Base-by-base conservation (phyloP, 2,888 invertebrate genomes). In the Hirtodrosophila confusa region DNA sequence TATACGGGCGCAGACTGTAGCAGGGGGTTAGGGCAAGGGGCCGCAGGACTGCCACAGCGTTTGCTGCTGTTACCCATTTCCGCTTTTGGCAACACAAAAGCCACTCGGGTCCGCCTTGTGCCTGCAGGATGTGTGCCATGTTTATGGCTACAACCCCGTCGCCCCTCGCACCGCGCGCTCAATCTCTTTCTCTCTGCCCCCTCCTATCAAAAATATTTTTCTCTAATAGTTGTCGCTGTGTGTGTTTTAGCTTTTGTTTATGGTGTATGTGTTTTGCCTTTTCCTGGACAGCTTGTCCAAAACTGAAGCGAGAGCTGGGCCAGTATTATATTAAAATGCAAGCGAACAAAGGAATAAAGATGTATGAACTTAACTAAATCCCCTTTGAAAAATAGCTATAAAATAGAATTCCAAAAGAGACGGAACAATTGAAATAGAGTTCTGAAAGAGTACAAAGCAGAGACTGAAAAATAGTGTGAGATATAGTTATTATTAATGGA, bases 91-190 rank as follows among this genome's bases (percentile, higher is more conserved):
- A 86, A 67, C 78, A 84, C 85, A 82, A 82, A 82, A 82, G 80
- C 82, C 69, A 86, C 78, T 82, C 78, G 71, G 67, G 56, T 53
- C 53, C 55, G 77, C 55, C 77, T 62, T 66, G 62, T 78, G 87
- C 85, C 80, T 84, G 72, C 86, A 87, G 80, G 80, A 82, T 82
- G 85, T 82, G 66, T 86, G 80, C 87, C 80, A 86, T 85, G 80
- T 82, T 82, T 86, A 84, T 84, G 68, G 74, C 80, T 62, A 33
- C 24, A 33, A 33, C 56, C 44, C n/a, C n/a, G n/a, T n/a, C 58
- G 29, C 74, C 31, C 31, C 60, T 24, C 45, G 33, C 10, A 12
- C 10, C n/a, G 8, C n/a, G 17, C 27, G 8, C 37, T 7, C 47
- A 33, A 47, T 17, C 39, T 10, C 43, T 3, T 41, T 23, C 11